Evolutionary conservation across 2,888 invertebrate species (phyloP).

Genomic region (Philaethria dido): DNA sequence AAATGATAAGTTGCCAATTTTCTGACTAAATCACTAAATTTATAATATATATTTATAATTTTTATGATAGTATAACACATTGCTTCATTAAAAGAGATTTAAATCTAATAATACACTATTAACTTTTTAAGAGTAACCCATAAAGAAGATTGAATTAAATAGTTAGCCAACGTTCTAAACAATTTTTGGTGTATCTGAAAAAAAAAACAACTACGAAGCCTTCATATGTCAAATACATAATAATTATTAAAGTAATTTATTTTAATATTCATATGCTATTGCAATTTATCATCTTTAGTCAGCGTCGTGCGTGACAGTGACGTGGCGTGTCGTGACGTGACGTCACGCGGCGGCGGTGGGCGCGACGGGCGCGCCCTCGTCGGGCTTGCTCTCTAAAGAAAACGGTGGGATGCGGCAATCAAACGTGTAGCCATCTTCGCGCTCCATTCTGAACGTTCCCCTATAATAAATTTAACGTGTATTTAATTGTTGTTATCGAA

Average conservation of each 20-base stretch:
- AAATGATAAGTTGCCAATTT: conserved; percentile 12
- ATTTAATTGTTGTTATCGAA: no score
- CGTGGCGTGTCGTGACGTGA: neutral
- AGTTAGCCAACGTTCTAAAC: neutral
- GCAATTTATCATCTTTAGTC: conserved; percentile 13
- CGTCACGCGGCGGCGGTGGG: conserved; percentile 65
- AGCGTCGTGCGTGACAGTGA: neutral
- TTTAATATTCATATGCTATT: neutral
- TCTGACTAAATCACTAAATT: neutral
- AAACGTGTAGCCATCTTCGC: conserved; percentile 98
- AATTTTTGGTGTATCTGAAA: neutral
- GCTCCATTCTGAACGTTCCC: conserved; percentile 98
- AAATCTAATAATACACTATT: neutral
- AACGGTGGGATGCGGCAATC: conserved; percentile 99
- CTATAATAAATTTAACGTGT: conserved; percentile 52
- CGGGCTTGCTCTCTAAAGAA: conserved; percentile 96
- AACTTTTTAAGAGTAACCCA: no score
- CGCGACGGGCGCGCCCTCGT: conserved; percentile 76
- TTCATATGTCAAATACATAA: conserved; percentile 1
- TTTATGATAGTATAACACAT: neutral
- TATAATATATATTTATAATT: neutral
- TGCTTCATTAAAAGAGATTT: neutral
- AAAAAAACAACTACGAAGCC: neutral
- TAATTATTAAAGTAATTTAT: neutral
- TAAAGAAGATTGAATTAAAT: neutral